Conservation (phyloP, 1,140 invertebrate species). For the Drosophila trapezifrons region DNA sequence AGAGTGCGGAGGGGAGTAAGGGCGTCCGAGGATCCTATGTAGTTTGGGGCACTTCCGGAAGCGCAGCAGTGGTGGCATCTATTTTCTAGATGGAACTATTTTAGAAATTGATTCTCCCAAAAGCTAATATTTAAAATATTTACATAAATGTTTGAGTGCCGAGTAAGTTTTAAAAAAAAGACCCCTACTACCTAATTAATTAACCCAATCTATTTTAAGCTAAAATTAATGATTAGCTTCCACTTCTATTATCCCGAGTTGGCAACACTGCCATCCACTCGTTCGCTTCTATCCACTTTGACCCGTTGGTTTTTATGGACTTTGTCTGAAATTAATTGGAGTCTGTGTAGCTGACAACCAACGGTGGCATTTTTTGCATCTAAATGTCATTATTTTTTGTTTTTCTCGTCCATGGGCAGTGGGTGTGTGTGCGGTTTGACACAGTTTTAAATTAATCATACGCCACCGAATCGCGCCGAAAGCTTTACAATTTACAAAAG, state of each 20-base stretch:
- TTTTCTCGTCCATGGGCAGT: not conserved
- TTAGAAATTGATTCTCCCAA: not conserved
- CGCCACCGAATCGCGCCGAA: constrained; percentile 60
- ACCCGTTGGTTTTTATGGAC: constrained; percentile 74
- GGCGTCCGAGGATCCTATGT: not conserved
- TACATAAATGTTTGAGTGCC: too few species aligned
- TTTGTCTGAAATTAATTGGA: constrained; percentile 80
- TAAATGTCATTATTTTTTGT: constrained; percentile 52
- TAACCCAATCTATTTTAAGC: not conserved
- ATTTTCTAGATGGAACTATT: not conserved
- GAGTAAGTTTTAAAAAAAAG: not conserved
- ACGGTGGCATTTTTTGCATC: constrained; percentile 60
- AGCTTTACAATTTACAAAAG: constrained; percentile 64
- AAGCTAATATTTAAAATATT: too few species aligned
- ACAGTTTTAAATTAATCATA: constrained; percentile 83
- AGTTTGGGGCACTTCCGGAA: not conserved
- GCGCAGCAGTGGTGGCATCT: constrained; percentile 2
- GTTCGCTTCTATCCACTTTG: constrained; percentile 47
- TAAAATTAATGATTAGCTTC: not conserved
- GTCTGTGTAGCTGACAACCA: constrained; percentile 71
- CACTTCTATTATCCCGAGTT: not conserved
- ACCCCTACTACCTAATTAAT: not conserved
- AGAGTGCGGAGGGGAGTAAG: constrained; percentile 31
- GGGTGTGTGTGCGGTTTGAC: constrained; percentile 65
- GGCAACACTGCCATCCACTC: constrained; percentile 7